phyloP scores from a whole-genome alignment of 2,113 vertebrate species.

The Polyodon spathula region DNA sequence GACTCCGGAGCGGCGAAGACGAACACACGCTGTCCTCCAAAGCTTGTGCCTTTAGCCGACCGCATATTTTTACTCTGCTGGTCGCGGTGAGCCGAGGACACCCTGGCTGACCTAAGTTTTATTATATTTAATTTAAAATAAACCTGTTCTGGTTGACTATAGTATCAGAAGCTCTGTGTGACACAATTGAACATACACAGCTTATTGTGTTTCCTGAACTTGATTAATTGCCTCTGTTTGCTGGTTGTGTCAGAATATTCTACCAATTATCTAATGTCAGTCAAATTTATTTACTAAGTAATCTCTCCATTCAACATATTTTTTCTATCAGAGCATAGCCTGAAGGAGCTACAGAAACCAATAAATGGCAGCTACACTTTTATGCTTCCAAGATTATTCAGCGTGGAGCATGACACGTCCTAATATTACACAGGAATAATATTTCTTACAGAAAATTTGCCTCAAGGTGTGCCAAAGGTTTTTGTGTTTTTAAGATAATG shows the following conservation, averaged over 20 bases:
- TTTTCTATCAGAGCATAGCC: slow-evolving; percentile 22
- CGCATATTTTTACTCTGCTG: too few relatives aligned
- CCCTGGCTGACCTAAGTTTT: too few relatives aligned
- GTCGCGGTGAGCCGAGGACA: too few relatives aligned
- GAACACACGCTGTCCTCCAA: too few relatives aligned
- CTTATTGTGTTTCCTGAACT: slow-evolving; percentile 7
- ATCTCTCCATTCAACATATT: slow-evolving; percentile 18
- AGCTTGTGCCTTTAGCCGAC: too few relatives aligned
- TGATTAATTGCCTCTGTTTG: slow-evolving; percentile 20
- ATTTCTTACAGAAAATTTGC: background rate
- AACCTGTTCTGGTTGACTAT: slow-evolving; percentile 30
- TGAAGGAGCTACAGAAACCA: slow-evolving; percentile 11
- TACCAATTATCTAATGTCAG: slow-evolving; percentile 43
- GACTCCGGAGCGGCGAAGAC: too few relatives aligned
- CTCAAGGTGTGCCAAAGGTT: too few relatives aligned
- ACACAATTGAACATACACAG: slow-evolving; percentile 7
- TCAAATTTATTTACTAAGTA: slow-evolving; percentile 41
- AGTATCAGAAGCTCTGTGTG: slow-evolving; percentile 23
- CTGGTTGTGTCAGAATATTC: slow-evolving; percentile 19
- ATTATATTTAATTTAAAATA: slow-evolving; percentile 32
- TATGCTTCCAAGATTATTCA: slow-evolving; percentile 22
- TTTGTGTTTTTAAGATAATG: too few relatives aligned
- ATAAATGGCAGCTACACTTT: slow-evolving; percentile 20
- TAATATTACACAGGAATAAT: slow-evolving; percentile 8
- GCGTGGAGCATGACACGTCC: slow-evolving; percentile 34